Percentiles rank a stretch among this genome's conserved stretches.
Conservation (phyloP, 2,797 vertebrate species). For the Pangasius macronema region DNA sequence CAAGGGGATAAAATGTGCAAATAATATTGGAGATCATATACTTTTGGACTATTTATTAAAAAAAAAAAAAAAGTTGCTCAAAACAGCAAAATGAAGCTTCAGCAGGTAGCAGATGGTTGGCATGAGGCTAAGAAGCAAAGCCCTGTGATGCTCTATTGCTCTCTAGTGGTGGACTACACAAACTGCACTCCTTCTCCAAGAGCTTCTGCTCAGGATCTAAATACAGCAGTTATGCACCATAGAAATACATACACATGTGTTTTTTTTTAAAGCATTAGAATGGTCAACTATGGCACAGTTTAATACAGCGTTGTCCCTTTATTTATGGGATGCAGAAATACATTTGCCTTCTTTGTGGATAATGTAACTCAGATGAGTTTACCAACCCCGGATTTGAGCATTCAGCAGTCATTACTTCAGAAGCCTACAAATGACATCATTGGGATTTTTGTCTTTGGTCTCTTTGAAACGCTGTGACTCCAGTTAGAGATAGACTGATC, state of each 20-base stretch:
- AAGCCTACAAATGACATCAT: background rate
- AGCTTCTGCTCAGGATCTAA: background rate
- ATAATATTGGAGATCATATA: constrained; percentile 46
- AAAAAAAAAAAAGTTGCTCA: background rate
- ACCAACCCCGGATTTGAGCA: background rate
- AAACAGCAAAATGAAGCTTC: constrained; percentile 49
- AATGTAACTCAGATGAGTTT: background rate
- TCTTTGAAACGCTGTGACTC: constrained; percentile 4
- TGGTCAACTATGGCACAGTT: background rate
- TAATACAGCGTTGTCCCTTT: constrained; percentile 28
- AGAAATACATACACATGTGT: background rate
- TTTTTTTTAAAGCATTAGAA: background rate
- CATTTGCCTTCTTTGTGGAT: background rate
- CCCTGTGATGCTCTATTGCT: constrained; percentile 61
- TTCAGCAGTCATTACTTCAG: background rate
- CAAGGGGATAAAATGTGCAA: constrained; percentile 41
- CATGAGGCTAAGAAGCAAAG: background rate
- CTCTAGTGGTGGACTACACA: constrained; percentile 65
- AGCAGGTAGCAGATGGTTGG: constrained; percentile 27
- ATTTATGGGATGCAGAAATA: constrained; percentile 18
- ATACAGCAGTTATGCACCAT: background rate
- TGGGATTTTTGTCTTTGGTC: background rate
- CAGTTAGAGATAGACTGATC: constrained; percentile 19
- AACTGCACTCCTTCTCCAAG: constrained; percentile 9
- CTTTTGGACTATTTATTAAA: constrained; percentile 47